A percentile compares a stretch with the other conserved stretches of the same genome.
Evolutionary conservation across 2,888 invertebrate species (phyloP).

Genomic region (Cheilosia pagana): DNA sequence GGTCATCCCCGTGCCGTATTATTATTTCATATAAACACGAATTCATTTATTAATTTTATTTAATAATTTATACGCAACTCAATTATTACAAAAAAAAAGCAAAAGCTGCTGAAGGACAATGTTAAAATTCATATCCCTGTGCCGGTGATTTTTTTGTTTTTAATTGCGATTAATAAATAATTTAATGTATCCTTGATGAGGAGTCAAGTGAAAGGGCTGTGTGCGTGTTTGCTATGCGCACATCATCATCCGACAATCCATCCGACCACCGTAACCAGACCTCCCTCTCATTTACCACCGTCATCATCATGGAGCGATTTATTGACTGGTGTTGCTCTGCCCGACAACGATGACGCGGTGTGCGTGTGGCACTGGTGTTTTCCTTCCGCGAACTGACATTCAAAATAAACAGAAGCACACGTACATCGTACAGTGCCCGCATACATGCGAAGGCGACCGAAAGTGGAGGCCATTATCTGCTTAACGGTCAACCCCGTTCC

Average conservation of each 20-base stretch:
- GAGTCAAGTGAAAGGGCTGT: slow-evolving; percentile 41
- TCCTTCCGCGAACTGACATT: slow-evolving; percentile 38
- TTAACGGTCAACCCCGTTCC: slow-evolving; percentile 70
- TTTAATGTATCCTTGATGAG: slow-evolving; percentile 69
- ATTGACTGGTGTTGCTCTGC: slow-evolving; percentile 63
- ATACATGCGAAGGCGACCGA: slow-evolving; percentile 20
- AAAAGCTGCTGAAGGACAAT: slow-evolving; percentile 10
- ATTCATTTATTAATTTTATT: slow-evolving; percentile 45
- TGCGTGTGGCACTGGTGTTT: slow-evolving; percentile 12
- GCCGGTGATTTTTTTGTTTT: slow-evolving; percentile 53
- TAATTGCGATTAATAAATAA: slow-evolving; percentile 72
- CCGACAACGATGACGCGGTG: slow-evolving; percentile 37
- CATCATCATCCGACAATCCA: background rate
- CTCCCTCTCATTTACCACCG: slow-evolving; percentile 4
- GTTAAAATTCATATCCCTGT: slow-evolving; percentile 49
- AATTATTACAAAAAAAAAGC: slow-evolving; percentile 4
- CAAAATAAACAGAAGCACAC: slow-evolving; percentile 50
- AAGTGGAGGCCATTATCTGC: slow-evolving; percentile 67
- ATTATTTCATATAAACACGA: slow-evolving; percentile 39
- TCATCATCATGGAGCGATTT: slow-evolving; percentile 59
- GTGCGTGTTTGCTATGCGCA: slow-evolving; percentile 17
- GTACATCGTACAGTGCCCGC: background rate
- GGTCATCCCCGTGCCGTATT: no score
- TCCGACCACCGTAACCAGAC: slow-evolving; percentile 12
- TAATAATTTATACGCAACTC: slow-evolving; percentile 4